Base-by-base conservation (phyloP, 2,797 vertebrate genomes). In the Holocentrus rufus region DNA sequence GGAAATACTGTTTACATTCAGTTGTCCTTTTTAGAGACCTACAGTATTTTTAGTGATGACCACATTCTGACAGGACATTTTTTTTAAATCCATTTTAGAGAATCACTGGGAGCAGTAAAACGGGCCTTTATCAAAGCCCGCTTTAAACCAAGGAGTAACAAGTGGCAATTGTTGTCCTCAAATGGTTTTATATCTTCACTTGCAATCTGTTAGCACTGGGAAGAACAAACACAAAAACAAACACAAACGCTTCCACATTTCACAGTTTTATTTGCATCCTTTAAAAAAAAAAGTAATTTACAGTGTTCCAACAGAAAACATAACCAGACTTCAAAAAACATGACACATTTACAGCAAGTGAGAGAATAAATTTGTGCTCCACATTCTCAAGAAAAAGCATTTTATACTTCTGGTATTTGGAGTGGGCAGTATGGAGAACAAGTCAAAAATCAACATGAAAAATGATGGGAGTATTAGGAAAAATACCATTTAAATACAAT, bases 241-340 rank as follows among this genome's bases (percentile, higher is more conserved):
- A 57, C 31, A 42, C 39, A 15, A 44, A 44, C 17, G 14, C 22
- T 18, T 55, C 30, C 17, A 57, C 56, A 78, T 74, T 81, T 75
- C 27, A 76, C 57, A 54, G 34, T 77, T 92, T 89, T 90, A 91
- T 88, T 90, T 76, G 76, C 77, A 88, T 76, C 72, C 84, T 72
- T 85, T 27, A 27, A 83, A n/a, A 27, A 66, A 31, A 78, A 79
- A 66, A 20, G 17, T 36, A 0, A 79, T 88, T 79, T 83, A 85
- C 84, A 85, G 77, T 75, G 64, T 74, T 79, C 13, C 25, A 84
- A 77, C 62, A 66, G 47, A 81, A 65, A 60, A 68, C 60, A 65
- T 27, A 10, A 63, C 67, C 58, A 7, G 27, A 60, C 59, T 55
- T 30, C 34, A 42, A 81, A 81, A 44, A 66, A 62, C 58, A 72